Evolutionary conservation across 2,113 vertebrate species (phyloP).

Genomic region (Plotosus lineatus): DNA sequence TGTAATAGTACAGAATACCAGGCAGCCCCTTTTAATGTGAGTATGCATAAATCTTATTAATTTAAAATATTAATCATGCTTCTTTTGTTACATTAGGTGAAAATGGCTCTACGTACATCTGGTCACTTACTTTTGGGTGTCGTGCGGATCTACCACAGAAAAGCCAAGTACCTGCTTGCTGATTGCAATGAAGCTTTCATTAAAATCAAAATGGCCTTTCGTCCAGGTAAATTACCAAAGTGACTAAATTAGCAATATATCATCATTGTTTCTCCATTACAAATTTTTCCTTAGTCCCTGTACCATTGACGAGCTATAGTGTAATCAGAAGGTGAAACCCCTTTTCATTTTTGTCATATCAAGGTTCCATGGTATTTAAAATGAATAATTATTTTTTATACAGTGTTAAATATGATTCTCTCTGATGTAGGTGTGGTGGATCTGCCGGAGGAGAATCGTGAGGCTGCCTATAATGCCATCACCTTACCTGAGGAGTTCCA

Average conservation of each 20-base stretch:
- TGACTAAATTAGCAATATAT: not conserved
- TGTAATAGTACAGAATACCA: not conserved
- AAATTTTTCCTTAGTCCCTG: not conserved
- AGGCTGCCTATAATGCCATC: constrained; percentile 98
- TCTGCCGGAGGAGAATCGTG: constrained; percentile 96
- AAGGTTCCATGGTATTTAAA: not conserved
- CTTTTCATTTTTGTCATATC: not conserved
- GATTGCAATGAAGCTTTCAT: constrained; percentile 99
- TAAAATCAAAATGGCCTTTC: constrained; percentile 99
- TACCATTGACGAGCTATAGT: not conserved
- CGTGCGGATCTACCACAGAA: constrained; percentile 99
- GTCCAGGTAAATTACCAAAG: constrained; percentile 79
- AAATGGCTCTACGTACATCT: constrained; percentile 97
- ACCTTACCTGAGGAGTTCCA: constrained; percentile 98
- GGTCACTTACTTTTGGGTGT: constrained; percentile 95
- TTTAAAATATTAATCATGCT: not conserved
- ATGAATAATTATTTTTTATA: not conserved
- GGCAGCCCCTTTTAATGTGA: not conserved
- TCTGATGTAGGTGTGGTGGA: constrained; percentile 89
- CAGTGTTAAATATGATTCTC: not conserved
- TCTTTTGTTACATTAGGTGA: constrained; percentile 77
- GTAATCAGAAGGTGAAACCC: not conserved
- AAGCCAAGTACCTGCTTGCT: constrained; percentile 97
- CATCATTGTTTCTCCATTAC: not conserved
- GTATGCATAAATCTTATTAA: not conserved